Conservation (phyloP, 2,797 vertebrate genomes). For the Lagocephalus sceleratus region DNA sequence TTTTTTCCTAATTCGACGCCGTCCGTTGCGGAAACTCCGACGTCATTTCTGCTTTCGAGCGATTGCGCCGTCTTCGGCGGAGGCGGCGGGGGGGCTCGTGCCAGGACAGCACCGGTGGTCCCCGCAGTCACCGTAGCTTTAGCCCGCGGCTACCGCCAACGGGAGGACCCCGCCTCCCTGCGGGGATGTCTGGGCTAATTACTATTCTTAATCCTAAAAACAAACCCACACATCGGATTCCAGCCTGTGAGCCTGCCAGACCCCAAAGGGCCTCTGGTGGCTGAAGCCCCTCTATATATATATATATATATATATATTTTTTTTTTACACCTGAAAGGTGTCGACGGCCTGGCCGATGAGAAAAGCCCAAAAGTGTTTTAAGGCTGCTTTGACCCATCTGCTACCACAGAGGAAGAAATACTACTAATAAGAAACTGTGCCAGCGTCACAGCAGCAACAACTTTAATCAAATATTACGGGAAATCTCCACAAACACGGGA, state of each 20-base stretch:
- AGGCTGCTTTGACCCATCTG: constrained; percentile 9
- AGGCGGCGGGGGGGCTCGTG: constrained; percentile 43
- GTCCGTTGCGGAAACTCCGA: constrained; percentile 58
- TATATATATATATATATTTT: too few relatives aligned
- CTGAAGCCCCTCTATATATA: constrained; percentile 45
- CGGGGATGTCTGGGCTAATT: constrained; percentile 65
- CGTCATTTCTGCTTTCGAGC: constrained; percentile 63
- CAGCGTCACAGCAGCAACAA: constrained; percentile 14
- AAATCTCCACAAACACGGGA: constrained; percentile 15
- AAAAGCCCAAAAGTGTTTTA: constrained; percentile 9
- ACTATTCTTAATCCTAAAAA: constrained; percentile 74
- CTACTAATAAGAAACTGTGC: constrained; percentile 33
- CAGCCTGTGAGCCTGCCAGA: constrained; percentile 38
- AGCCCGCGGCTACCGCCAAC: constrained; percentile 47
- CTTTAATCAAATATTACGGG: constrained; percentile 8
- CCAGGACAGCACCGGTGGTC: constrained; percentile 44
- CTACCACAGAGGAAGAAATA: constrained; percentile 13
- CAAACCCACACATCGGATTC: constrained; percentile 63
- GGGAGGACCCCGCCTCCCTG: constrained; percentile 52
- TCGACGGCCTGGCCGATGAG: constrained; percentile 25
- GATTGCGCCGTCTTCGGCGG: constrained; percentile 64
- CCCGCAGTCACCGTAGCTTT: constrained; percentile 31
- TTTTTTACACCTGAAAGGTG: constrained; percentile 51
- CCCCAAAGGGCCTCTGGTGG: constrained; percentile 46
- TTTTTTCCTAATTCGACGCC: constrained; percentile 60